Conservation (phyloP, 1,140 invertebrate genomes). For the Elymnias hypermnestra region DNA sequence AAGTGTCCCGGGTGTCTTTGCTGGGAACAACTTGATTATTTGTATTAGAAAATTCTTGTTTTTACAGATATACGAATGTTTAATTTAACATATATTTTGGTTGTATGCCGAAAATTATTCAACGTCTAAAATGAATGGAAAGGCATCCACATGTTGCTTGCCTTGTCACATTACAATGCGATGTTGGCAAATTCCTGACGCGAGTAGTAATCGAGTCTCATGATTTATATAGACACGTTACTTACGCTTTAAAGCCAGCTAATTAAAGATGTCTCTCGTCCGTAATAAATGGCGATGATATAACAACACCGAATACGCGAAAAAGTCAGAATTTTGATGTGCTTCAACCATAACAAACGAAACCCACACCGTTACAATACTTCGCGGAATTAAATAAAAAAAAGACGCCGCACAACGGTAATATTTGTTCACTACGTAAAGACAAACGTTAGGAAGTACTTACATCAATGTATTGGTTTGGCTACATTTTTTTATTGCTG, state of each 20-base stretch:
- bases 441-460: conserved; percentile 7
- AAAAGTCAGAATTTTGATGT: conserved; percentile 23
- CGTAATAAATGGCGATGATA: conserved; percentile 11
- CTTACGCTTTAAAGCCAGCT: background rate
- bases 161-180: conserved; percentile 35
- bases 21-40: too few relatives aligned
- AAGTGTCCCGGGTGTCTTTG: too few relatives aligned
- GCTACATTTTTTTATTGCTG: too few relatives aligned
- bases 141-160: conserved; percentile 16
- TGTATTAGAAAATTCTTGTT: too few relatives aligned
- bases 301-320: conserved; percentile 9
- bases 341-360: conserved; percentile 67
- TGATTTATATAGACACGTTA: conserved; percentile 27
- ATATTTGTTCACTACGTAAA: conserved; percentile 54
- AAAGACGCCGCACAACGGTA: conserved; percentile 56
- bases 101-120: too few relatives aligned
- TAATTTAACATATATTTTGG: too few relatives aligned
- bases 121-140: too few relatives aligned
- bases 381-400: conserved; percentile 68
- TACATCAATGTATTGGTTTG: background rate
- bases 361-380: conserved; percentile 63
- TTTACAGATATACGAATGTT: too few relatives aligned
- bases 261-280: conserved; percentile 10
- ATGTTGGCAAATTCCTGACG: conserved; percentile 37
- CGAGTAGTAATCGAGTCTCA: conserved; percentile 35